Percentiles rank a stretch among this genome's conserved stretches.
Evolutionary conservation across 2,888 invertebrate genomes (phyloP).

Genomic region (Helleia helle): DNA sequence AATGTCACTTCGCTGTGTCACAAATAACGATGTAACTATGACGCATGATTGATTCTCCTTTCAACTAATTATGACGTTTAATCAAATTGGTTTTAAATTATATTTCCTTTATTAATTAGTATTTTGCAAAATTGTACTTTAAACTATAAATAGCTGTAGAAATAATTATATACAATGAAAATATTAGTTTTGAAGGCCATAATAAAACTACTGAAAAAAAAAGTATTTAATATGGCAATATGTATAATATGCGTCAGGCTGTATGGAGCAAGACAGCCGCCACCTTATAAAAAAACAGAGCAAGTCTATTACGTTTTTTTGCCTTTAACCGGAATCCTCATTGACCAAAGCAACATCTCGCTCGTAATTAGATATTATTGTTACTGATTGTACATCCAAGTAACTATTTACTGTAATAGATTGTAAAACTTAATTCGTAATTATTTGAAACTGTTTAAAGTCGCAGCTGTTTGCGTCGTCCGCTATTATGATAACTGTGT

Average conservation of each 20-base stretch:
- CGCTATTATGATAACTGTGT: neutral
- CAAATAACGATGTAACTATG: neutral
- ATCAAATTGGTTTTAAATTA: too few species aligned
- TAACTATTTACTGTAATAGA: neutral
- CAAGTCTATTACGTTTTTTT: neutral
- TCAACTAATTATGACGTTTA: too few species aligned
- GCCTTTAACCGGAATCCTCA: neutral
- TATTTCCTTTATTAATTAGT: too few species aligned
- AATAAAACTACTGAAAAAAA: too few species aligned
- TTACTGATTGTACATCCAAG: neutral
- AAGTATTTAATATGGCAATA: too few species aligned
- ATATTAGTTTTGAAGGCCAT: too few species aligned
- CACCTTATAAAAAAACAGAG: neutral
- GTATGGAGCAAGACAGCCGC: too few species aligned
- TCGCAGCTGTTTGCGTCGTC: constrained; percentile 7
- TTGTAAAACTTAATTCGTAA: neutral
- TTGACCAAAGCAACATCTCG: neutral
- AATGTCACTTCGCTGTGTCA: neutral
- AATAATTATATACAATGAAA: too few species aligned
- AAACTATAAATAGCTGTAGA: too few species aligned
- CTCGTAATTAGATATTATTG: neutral
- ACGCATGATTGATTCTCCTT: too few species aligned
- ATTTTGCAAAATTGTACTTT: too few species aligned
- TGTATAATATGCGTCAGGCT: too few species aligned
- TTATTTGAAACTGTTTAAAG: constrained; percentile 16